Percentiles rank a stretch among this genome's conserved stretches.
Evolutionary conservation across 2,113 vertebrate species (phyloP).

Genomic region (Crocuta crocuta): DNA sequence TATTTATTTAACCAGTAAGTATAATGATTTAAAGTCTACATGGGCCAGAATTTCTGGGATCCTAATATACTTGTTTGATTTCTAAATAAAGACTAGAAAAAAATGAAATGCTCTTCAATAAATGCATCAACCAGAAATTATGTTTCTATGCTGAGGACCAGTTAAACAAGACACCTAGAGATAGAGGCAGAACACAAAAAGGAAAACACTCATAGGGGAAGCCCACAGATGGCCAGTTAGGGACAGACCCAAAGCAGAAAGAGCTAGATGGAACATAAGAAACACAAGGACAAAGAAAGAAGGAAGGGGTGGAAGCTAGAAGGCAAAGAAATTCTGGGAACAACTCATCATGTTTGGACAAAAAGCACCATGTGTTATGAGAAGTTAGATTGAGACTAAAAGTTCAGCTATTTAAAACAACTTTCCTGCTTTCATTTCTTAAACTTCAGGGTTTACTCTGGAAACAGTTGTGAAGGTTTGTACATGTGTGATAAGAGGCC

Average conservation of each 20-base stretch:
- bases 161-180: not conserved
- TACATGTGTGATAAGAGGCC: not conserved
- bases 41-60: constrained; percentile 38
- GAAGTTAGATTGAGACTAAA: not conserved
- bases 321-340: not conserved
- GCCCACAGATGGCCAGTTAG: not conserved
- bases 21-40: not conserved
- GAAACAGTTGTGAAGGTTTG: not conserved
- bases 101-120: not conserved
- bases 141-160: not conserved
- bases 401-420: not conserved
- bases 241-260: not conserved
- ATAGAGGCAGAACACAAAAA: not conserved
- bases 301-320: not conserved
- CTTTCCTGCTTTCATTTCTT: not conserved
- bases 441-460: not conserved
- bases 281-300: not conserved
- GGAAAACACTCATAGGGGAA: not conserved
- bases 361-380: not conserved
- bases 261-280: not conserved
- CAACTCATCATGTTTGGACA: not conserved
- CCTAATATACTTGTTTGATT: constrained; percentile 10
- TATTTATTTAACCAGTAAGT: not conserved
- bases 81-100: constrained; percentile 16
- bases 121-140: not conserved